Conservation (phyloP, 1,140 invertebrate genomes). For the Papilio aristodemus region DNA sequence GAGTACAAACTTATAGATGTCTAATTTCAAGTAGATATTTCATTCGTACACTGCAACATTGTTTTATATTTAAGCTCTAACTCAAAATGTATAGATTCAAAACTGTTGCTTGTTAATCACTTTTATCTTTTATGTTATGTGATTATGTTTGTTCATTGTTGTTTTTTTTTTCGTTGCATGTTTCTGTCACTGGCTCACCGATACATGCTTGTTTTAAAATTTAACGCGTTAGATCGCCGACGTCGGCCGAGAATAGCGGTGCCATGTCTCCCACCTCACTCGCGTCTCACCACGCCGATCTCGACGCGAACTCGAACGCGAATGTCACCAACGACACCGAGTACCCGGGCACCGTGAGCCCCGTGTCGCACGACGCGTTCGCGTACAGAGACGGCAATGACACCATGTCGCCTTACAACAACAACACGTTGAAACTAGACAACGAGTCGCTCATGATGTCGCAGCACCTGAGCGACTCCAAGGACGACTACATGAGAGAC, state of each 20-base stretch:
- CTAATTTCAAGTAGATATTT: slow-evolving; percentile 27
- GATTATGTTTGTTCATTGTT: slow-evolving; percentile 61
- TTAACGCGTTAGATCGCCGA: slow-evolving; percentile 69
- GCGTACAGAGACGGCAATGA: slow-evolving; percentile 58
- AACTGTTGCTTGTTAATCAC: slow-evolving; percentile 56
- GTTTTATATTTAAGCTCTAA: slow-evolving; percentile 38
- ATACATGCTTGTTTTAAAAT: slow-evolving; percentile 70
- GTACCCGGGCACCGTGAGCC: slow-evolving; percentile 67
- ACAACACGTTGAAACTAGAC: slow-evolving; percentile 76
- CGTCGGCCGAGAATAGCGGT: slow-evolving; percentile 66
- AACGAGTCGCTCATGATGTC: slow-evolving; percentile 75
- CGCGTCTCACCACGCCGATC: slow-evolving; percentile 56
- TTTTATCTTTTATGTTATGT: slow-evolving; percentile 46
- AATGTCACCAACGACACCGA: slow-evolving; percentile 52
- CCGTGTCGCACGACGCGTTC: slow-evolving; percentile 69
- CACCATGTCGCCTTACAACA: slow-evolving; percentile 67
- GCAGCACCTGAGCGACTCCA: slow-evolving; percentile 68
- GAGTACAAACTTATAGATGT: slow-evolving; percentile 11
- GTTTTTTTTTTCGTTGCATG: slow-evolving; percentile 72
- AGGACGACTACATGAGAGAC: slow-evolving; percentile 68
- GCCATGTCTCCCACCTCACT: slow-evolving; percentile 73
- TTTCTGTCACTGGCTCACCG: slow-evolving; percentile 74
- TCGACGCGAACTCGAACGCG: slow-evolving; percentile 65
- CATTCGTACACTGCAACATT: slow-evolving; percentile 46
- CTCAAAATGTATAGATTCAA: slow-evolving; percentile 37